Conservation (phyloP, 2,797 vertebrate species). For the Nothura maculosa region DNA sequence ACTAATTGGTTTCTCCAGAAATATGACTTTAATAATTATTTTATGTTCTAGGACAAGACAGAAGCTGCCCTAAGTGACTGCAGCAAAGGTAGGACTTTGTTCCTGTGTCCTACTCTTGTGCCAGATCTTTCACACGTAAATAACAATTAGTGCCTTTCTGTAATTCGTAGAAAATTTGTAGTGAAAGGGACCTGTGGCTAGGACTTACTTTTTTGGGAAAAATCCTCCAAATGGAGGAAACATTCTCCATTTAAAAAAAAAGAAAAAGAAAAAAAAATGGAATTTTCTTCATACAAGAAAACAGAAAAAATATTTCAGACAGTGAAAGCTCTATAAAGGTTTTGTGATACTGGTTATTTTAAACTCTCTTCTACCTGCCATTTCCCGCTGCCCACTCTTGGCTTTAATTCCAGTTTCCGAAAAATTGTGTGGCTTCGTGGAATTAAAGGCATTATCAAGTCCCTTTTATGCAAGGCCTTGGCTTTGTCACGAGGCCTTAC, state of each 20-base stretch:
- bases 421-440: neutral
- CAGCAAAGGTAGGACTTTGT: slow-evolving; percentile 87
- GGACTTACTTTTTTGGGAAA: neutral
- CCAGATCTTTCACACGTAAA: neutral
- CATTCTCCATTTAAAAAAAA: neutral
- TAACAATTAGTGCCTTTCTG: neutral
- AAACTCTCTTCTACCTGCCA: neutral
- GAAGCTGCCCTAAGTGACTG: slow-evolving; percentile 92
- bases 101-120: neutral
- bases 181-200: neutral
- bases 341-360: slow-evolving; percentile 1
- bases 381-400: neutral
- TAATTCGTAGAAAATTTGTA: neutral
- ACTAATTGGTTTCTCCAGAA: neutral
- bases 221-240: neutral
- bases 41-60: slow-evolving; percentile 86
- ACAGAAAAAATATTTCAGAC: neutral
- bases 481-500: slow-evolving; percentile 36
- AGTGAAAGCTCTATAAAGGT: neutral
- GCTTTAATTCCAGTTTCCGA: slow-evolving; percentile 11
- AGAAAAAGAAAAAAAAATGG: neutral
- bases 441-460: slow-evolving; percentile 28
- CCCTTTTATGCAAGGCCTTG: slow-evolving; percentile 32
- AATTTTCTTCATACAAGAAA: neutral
- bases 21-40: neutral